Conservation (phyloP, 2,888 invertebrate genomes). For the Drosophila mettleri region DNA sequence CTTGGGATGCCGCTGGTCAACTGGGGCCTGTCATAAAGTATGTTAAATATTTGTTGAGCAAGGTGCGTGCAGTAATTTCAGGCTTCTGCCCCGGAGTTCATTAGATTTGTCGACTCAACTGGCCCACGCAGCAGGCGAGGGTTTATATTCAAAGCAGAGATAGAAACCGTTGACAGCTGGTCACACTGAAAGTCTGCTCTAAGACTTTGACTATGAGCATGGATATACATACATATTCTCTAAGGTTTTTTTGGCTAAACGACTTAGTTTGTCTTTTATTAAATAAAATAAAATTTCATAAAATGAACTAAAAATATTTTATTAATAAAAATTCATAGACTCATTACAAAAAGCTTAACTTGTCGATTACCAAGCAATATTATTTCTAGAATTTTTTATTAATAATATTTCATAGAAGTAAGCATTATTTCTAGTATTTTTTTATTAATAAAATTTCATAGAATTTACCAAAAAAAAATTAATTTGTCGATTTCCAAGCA, state of each 20-base stretch:
- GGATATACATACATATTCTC: neutral
- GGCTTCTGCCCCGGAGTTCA: constrained; percentile 41
- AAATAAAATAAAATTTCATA: no score
- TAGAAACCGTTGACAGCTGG: constrained; percentile 3
- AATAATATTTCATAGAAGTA: no score
- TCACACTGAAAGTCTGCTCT: no score
- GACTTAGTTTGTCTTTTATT: no score
- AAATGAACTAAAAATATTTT: no score
- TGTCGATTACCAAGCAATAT: neutral
- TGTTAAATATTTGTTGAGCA: constrained; percentile 71
- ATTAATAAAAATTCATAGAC: no score
- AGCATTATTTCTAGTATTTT: no score
- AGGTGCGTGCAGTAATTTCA: constrained; percentile 64
- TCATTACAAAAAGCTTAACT: no score
- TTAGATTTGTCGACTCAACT: constrained; percentile 36
- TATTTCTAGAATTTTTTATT: neutral
- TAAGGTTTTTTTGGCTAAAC: no score
- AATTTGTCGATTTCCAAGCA: neutral
- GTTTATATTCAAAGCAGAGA: neutral
- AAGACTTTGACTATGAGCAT: no score
- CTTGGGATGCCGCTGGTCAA: constrained; percentile 62
- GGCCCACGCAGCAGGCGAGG: neutral
- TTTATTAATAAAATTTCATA: no score
- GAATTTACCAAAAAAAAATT: no score
- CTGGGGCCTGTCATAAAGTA: constrained; percentile 66